These are phyloP conservation scores for Esox lucius DNA, from an alignment of 2,797 vertebrate species.

Conservation along the genomic window DNA sequence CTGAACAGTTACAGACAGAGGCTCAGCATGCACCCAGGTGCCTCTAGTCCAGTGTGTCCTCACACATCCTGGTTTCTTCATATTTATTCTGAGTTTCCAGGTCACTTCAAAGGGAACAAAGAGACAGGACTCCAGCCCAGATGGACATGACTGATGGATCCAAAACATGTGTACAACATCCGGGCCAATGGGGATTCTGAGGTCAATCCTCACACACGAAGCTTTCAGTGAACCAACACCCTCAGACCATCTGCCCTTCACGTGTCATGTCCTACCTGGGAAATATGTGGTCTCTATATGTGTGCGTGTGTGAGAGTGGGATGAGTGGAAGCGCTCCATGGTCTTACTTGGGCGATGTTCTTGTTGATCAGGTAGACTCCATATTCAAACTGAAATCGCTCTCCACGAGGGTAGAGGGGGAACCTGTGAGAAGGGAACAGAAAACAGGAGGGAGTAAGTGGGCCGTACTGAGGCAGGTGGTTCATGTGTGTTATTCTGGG, in stretches of 20 bases:
- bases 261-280: not conserved
- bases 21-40: not conserved
- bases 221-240: not conserved
- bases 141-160: not conserved
- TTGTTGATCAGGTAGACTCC: conserved; percentile 99
- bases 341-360: conserved; percentile 96
- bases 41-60: not conserved
- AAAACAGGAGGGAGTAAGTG: conserved; percentile 26
- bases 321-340: not conserved
- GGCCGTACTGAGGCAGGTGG: conserved; percentile 15
- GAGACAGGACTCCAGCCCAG: not conserved
- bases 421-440: conserved; percentile 77
- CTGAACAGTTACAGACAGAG: not conserved
- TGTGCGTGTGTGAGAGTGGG: not conserved
- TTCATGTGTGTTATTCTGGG: conserved; percentile 20
- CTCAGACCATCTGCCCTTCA: not conserved
- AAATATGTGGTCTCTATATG: too few relatives aligned
- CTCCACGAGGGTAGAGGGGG: conserved; percentile 92
- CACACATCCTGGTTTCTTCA: conserved; percentile 1
- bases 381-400: conserved; percentile 97
- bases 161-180: not conserved
- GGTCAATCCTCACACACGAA: not conserved
- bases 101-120: not conserved
- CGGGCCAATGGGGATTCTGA: not conserved
- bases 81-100: not conserved